phyloP scores from a whole-genome alignment of 2,797 vertebrate species.

The Aphelocoma californica region DNA sequence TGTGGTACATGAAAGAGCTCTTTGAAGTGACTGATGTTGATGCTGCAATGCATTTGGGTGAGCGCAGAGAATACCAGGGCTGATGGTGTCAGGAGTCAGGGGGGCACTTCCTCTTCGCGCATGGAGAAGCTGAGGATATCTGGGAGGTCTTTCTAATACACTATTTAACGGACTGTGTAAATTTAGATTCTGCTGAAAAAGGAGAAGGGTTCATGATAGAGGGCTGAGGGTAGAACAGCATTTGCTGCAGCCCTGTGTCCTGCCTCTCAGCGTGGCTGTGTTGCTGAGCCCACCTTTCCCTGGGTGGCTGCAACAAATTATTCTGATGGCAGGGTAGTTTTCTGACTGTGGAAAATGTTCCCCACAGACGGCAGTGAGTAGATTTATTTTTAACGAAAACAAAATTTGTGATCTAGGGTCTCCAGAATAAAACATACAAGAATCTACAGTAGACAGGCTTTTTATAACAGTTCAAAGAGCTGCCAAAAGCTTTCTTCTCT shows the following conservation, averaged over 20 bases:
- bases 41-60: conserved; percentile 26
- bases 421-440: not conserved
- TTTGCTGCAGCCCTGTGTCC: not conserved
- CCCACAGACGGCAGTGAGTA: not conserved
- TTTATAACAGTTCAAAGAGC: not conserved
- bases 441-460: not conserved
- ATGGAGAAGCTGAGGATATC: not conserved
- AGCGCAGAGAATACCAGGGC: not conserved
- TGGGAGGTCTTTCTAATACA: not conserved
- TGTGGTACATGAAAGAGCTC: conserved; percentile 65
- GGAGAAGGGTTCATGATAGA: not conserved
- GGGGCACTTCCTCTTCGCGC: not conserved
- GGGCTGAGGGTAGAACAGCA: not conserved
- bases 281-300: not conserved
- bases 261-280: fast-evolving
- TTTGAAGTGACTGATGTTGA: conserved; percentile 68
- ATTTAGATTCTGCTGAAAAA: not conserved
- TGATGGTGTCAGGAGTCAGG: not conserved
- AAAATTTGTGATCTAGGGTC: not conserved
- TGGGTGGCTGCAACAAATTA: conserved; percentile 3
- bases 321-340: not conserved
- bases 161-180: not conserved
- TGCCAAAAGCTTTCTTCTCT: not conserved
- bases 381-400: not conserved
- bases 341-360: not conserved